These are phyloP conservation scores for Seriola aureovittata DNA, from an alignment of 2,113 vertebrate genomes.

Conservation along the genomic window DNA sequence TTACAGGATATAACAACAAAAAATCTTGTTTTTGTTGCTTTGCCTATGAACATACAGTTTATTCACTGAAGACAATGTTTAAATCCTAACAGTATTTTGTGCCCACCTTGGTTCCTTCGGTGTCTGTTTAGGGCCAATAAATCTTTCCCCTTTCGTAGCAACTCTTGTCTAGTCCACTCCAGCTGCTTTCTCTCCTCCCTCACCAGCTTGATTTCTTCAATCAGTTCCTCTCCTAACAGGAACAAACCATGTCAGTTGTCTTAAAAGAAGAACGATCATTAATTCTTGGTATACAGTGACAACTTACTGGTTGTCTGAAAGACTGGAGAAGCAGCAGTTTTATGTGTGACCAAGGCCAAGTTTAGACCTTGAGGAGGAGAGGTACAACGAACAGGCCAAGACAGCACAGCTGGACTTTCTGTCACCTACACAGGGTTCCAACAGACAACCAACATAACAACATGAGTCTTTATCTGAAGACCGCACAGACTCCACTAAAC, in stretches of 20 bases:
- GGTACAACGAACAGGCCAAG: slow-evolving; percentile 63
- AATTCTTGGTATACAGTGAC: background rate
- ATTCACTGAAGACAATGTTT: too few species aligned
- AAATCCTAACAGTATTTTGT: slow-evolving; percentile 8
- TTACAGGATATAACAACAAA: background rate
- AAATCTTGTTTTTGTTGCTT: too few species aligned
- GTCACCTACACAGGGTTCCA: slow-evolving; percentile 49
- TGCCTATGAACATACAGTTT: too few species aligned
- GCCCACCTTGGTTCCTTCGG: slow-evolving; percentile 86
- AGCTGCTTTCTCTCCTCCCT: slow-evolving; percentile 87
- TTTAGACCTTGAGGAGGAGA: slow-evolving; percentile 74
- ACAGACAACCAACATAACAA: slow-evolving; percentile 39
- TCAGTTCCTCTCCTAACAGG: slow-evolving; percentile 84
- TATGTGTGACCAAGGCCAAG: slow-evolving; percentile 58
- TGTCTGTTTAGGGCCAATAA: slow-evolving; percentile 88
- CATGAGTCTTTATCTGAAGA: background rate
- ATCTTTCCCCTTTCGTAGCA: slow-evolving; percentile 87
- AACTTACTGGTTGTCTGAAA: slow-evolving; percentile 85
- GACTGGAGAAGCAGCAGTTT: slow-evolving; percentile 59
- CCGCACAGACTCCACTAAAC: background rate
- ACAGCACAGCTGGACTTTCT: slow-evolving; percentile 35
- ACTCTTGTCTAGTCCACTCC: slow-evolving; percentile 88
- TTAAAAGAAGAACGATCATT: background rate
- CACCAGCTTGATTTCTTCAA: slow-evolving; percentile 85
- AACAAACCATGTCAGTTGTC: background rate